Conservation (phyloP, 2,888 invertebrate genomes). For the Amphimallon solstitiale region DNA sequence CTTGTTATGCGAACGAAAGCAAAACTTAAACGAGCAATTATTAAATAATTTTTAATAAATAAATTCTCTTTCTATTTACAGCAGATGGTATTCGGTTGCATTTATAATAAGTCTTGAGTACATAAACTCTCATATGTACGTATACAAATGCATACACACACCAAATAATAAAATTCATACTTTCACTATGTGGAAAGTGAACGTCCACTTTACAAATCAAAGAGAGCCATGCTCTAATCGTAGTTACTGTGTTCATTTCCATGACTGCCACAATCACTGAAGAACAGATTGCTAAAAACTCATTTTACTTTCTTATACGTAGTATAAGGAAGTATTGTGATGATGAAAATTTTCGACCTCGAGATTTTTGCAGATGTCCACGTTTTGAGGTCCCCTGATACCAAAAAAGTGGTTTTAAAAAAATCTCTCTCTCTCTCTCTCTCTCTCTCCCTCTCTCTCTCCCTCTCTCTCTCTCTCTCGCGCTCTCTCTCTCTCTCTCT, state of each 20-base stretch:
- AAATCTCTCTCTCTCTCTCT: too few relatives aligned
- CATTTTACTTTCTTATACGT: slow-evolving; percentile 9
- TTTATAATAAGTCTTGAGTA: slow-evolving; percentile 11
- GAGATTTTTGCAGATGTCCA: too few relatives aligned
- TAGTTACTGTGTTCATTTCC: not conserved
- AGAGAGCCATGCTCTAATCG: not conserved
- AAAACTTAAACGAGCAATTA: slow-evolving; percentile 17
- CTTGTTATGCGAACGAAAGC: not conserved
- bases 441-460: too few relatives aligned
- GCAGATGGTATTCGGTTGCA: slow-evolving; percentile 24
- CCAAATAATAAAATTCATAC: slow-evolving; percentile 27
- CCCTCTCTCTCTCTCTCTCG: too few relatives aligned
- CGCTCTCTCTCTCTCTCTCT: too few relatives aligned
- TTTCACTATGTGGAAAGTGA: slow-evolving; percentile 33
- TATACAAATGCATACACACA: not conserved
- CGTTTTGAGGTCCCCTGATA: too few relatives aligned
- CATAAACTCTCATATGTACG: not conserved
- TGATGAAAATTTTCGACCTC: too few relatives aligned
- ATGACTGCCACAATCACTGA: not conserved
- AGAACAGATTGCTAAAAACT: not conserved
- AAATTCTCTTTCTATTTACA: slow-evolving; percentile 15
- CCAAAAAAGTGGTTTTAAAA: too few relatives aligned
- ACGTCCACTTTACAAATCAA: slow-evolving; percentile 17
- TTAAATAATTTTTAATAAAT: slow-evolving; percentile 12
- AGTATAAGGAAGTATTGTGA: too few relatives aligned